Percentiles rank a stretch among this genome's conserved stretches.
phyloP scores from a whole-genome alignment of 1,140 invertebrate species.

The Drosophila kikkawai region DNA sequence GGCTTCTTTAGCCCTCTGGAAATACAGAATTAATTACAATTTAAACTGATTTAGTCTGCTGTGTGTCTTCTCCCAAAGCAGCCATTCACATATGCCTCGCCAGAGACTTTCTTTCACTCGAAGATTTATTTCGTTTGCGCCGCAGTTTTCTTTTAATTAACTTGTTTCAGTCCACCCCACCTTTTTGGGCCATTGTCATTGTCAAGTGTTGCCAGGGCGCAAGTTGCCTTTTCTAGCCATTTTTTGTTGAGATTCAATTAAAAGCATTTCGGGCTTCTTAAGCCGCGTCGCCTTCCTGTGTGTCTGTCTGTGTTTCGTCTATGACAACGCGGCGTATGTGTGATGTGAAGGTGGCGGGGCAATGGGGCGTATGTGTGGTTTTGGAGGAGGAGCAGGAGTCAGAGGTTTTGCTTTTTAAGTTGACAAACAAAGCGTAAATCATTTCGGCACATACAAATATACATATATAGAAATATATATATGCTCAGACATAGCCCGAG shows the following conservation, averaged over 20 bases:
- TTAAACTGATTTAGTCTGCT: constrained; percentile 60
- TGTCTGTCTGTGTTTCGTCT: constrained; percentile 38
- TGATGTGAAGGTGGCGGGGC: constrained; percentile 27
- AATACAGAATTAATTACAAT: constrained; percentile 75
- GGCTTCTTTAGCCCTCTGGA: not conserved
- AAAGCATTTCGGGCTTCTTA: constrained; percentile 66
- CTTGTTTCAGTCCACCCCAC: constrained; percentile 55
- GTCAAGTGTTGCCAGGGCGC: constrained; percentile 76
- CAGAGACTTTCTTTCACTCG: constrained; percentile 5
- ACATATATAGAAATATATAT: not conserved
- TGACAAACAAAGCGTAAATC: constrained; percentile 83
- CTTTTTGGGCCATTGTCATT: constrained; percentile 61
- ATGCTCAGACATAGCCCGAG: constrained; percentile 5
- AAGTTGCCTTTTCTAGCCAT: constrained; percentile 36
- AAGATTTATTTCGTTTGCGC: constrained; percentile 78
- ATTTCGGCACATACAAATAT: constrained; percentile 76
- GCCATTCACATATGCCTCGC: constrained; percentile 4
- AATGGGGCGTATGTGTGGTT: constrained; percentile 55
- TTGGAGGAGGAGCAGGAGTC: constrained; percentile 7
- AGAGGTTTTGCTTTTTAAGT: constrained; percentile 76
- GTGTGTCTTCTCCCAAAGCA: not conserved
- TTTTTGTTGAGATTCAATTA: constrained; percentile 70
- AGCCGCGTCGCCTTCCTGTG: constrained; percentile 31
- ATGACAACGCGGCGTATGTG: constrained; percentile 77
- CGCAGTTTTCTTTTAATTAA: constrained; percentile 82